These are phyloP conservation scores for Astropecten irregularis DNA, from an alignment of 53 echinoderm and acorn worm species.

Conservation along the genomic window DNA sequence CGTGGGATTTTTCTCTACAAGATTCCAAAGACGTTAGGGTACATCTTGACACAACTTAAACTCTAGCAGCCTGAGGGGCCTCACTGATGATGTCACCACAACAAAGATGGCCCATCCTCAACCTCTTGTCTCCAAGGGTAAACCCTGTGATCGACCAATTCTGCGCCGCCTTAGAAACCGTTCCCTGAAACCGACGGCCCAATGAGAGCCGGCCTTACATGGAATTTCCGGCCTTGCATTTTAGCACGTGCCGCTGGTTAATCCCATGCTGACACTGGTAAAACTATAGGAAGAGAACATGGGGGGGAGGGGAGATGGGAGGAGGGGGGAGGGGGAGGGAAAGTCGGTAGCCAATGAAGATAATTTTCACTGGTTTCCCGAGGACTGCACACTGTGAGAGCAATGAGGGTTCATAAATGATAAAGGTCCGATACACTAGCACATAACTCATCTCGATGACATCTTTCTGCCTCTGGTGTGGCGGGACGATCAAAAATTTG, in stretches of 20 bases:
- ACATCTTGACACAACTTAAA: too few relatives aligned
- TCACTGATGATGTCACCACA: slow-evolving; percentile 13
- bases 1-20: not conserved
- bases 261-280: slow-evolving; percentile 9
- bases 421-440: not conserved
- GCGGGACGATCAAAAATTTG: slow-evolving; percentile 28
- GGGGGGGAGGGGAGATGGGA: too few relatives aligned
- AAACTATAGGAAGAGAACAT: too few relatives aligned
- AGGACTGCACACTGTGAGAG: slow-evolving; percentile 1
- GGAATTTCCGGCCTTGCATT: not conserved
- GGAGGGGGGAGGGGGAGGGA: too few relatives aligned
- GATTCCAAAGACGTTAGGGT: not conserved
- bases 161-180: not conserved
- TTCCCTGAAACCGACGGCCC: slow-evolving; percentile 12
- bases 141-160: slow-evolving; percentile 19
- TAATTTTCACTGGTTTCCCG: slow-evolving; percentile 22
- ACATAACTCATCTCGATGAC: slow-evolving; percentile 1
- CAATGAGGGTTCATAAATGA: not conserved
- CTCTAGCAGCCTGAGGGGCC: not conserved
- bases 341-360: not conserved
- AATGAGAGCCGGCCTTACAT: slow-evolving; percentile 15
- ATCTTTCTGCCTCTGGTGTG: not conserved
- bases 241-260: slow-evolving; percentile 12
- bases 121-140: slow-evolving; percentile 21
- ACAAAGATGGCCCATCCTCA: slow-evolving; percentile 46